A percentile compares a stretch with the other conserved stretches of the same genome.
These are phyloP conservation scores for Gobionotothen gibberifrons DNA, from an alignment of 2,797 vertebrate species.

Conservation along the genomic window DNA sequence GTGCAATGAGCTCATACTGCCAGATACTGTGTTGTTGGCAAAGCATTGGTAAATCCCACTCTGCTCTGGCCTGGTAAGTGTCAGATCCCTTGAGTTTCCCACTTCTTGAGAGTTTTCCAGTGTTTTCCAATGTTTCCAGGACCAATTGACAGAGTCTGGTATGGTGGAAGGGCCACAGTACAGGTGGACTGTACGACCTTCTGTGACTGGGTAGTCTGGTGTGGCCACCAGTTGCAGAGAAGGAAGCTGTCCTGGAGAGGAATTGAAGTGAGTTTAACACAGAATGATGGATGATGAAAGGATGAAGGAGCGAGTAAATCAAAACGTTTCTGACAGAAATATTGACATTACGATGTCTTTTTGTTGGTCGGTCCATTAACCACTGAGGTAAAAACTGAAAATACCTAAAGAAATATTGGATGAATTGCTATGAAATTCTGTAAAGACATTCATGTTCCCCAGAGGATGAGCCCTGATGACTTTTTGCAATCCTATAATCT, in stretches of 20 bases:
- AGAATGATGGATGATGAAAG: not conserved
- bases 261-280: not conserved
- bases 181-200: constrained; percentile 58
- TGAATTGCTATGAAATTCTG: not conserved
- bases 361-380: not conserved
- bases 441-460: not conserved
- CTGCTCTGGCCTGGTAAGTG: constrained; percentile 56
- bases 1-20: not conserved
- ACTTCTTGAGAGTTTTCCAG: constrained; percentile 11
- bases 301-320: not conserved
- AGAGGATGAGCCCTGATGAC: not conserved
- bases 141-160: not conserved
- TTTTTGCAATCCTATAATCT: not conserved
- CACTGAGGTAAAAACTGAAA: not conserved
- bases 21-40: fast-evolving
- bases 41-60: constrained; percentile 70
- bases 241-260: not conserved
- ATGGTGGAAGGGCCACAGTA: constrained; percentile 24
- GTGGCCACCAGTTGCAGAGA: constrained; percentile 32
- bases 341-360: not conserved
- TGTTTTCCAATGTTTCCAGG: constrained; percentile 39
- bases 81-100: not conserved
- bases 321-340: not conserved
- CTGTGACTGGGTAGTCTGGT: constrained; percentile 48
- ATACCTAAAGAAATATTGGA: not conserved